phyloP scores from a whole-genome alignment of 2,888 invertebrate genomes.

The Coremacera marginata region DNA sequence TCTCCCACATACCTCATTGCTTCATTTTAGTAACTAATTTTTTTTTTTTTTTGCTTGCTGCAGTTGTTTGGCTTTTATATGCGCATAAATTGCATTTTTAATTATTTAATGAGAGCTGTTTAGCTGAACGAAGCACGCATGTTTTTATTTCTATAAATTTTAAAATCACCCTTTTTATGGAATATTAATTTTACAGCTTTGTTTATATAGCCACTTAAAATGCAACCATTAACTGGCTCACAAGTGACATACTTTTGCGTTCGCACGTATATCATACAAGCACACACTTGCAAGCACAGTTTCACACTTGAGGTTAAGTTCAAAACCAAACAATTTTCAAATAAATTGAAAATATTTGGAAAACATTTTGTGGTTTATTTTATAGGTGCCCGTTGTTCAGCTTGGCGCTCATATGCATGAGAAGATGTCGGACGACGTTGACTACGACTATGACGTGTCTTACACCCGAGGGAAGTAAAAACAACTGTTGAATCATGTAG shows the following conservation, averaged over 20 bases:
- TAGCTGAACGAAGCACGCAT: background rate
- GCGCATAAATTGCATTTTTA: constrained; percentile 15
- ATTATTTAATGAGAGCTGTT: constrained; percentile 13
- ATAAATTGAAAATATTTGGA: constrained; percentile 28
- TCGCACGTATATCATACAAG: too few relatives aligned
- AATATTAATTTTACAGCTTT: background rate
- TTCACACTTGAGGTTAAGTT: constrained; percentile 14
- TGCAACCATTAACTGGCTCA: background rate
- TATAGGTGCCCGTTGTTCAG: background rate
- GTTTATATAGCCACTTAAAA: background rate
- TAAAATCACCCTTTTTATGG: background rate
- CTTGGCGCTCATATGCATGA: background rate
- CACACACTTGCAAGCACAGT: too few relatives aligned
- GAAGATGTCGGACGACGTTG: background rate
- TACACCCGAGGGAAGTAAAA: background rate
- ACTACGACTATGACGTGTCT: background rate
- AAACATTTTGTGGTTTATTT: constrained; percentile 13
- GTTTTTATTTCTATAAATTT: background rate
- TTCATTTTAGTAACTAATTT: too few relatives aligned
- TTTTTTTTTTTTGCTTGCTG: too few relatives aligned
- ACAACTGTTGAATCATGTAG: constrained; percentile 2
- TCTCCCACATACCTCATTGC: too few relatives aligned
- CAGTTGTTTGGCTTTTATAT: too few relatives aligned
- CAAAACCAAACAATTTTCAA: constrained; percentile 30
- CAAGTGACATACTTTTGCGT: background rate